Conservation (phyloP, 2,888 invertebrate genomes). For the Drosophila birchii region DNA sequence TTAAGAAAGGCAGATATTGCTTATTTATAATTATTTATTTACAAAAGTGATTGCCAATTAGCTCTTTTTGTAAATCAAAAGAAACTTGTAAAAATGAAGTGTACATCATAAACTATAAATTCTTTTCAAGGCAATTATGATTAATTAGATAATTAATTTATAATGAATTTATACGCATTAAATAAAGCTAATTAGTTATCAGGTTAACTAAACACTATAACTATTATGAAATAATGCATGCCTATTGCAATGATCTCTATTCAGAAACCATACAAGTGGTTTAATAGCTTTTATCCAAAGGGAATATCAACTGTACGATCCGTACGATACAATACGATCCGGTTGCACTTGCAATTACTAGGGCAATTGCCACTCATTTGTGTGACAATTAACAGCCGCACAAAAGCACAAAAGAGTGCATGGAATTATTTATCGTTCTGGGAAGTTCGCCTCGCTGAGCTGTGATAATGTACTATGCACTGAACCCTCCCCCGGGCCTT, state of each 20-base stretch:
- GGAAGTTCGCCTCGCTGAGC: conserved; percentile 32
- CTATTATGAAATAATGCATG: not conserved
- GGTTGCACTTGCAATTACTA: conserved; percentile 35
- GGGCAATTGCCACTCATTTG: conserved; percentile 52
- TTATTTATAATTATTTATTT: not conserved
- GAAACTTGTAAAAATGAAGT: not conserved
- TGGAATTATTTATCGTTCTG: conserved; percentile 22
- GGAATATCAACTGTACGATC: conserved; percentile 2
- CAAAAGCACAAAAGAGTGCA: conserved; percentile 32
- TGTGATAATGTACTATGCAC: conserved; percentile 24
- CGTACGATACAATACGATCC: conserved; percentile 5
- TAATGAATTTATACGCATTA: no score
- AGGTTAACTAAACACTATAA: not conserved
- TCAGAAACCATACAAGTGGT: not conserved
- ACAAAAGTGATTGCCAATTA: not conserved
- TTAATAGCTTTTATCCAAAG: not conserved
- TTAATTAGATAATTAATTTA: not conserved
- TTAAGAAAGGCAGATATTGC: no score
- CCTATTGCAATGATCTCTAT: not conserved
- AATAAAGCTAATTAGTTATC: not conserved
- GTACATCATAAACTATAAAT: not conserved
- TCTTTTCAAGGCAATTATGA: not conserved
- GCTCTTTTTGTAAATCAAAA: not conserved
- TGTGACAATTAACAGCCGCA: conserved; percentile 39
- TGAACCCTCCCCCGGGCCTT: not conserved